Evolutionary conservation across 2,888 invertebrate genomes (phyloP), one percentile per base, ranked within the genome.

Genomic region (Muscina levida): DNA sequence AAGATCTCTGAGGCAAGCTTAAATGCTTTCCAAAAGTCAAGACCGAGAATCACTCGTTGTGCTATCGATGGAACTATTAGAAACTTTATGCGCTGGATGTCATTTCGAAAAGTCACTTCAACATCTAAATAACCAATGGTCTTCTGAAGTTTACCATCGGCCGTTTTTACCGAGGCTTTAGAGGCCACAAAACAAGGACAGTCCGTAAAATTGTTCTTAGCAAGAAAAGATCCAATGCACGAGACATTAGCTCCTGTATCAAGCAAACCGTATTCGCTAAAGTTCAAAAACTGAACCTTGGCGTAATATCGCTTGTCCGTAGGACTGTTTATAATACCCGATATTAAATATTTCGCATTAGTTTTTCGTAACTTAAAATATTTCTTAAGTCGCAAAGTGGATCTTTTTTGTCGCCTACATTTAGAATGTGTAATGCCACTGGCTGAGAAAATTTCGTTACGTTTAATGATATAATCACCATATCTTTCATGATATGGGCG

Each of bases 201-300:
- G 17, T 51, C 0, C 2, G 65, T 44, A 44, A 65, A 65, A 44
- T 65, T 44, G 2, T 8, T 24, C 24, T 2, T 4, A 2, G 65
- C 65, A 5, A 65, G 48, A 26, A 24, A 46, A 1, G 51, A 37
- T n/a, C 68, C 68, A 10, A 68, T 39, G 22, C 68, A 68, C 8
- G 46, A 46, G n/a, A 53, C 22, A 11, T 68, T 68, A 13, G 68
- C 68, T 22, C 68, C 53, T 11, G 68, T 53, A 39, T 68, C 68
- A 5, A 37, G 17, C 1, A 67, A 17, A 31, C 73, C 73, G 1
- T 11, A 51, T 44, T 66, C 66, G 8, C 6, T 13, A 13, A 22
- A 42, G 22, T 15, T 3, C 26, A 73, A 65, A 44, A 73, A 73
- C 11, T 19, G 31, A 5, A 73, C 57, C n/a, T 39, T 13, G 4